phyloP scores from a whole-genome alignment of 2,888 invertebrate genomes.

The Melangyna quadrimaculata region DNA sequence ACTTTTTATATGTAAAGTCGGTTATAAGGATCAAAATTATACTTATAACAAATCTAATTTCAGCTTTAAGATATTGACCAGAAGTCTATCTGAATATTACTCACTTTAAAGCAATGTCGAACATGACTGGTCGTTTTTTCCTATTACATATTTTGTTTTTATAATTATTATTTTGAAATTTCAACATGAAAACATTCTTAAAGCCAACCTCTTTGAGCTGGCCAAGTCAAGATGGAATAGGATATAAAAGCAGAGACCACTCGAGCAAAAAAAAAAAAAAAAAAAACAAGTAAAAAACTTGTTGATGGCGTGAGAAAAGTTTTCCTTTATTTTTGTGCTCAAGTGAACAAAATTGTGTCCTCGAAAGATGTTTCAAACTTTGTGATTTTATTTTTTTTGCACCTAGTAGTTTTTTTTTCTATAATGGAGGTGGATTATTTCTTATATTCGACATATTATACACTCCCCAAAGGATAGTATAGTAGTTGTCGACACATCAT shows the following conservation, averaged over 20 bases:
- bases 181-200: slow-evolving; percentile 34
- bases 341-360: slow-evolving; percentile 19
- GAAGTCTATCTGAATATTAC: neutral
- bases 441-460: slow-evolving; percentile 37
- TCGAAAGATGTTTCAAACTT: slow-evolving; percentile 7
- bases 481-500: slow-evolving; percentile 62
- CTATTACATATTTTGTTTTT: neutral
- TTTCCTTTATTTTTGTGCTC: slow-evolving; percentile 23
- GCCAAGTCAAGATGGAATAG: neutral
- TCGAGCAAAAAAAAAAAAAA: neutral
- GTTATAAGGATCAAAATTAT: too few relatives aligned
- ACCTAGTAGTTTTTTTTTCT: slow-evolving; percentile 26
- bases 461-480: slow-evolving; percentile 36
- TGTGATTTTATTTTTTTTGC: neutral
- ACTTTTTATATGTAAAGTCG: too few relatives aligned
- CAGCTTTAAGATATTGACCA: neutral
- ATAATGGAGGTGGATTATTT: slow-evolving; percentile 34
- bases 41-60: neutral
- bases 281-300: slow-evolving; percentile 29
- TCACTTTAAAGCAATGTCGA: neutral
- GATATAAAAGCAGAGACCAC: too few relatives aligned
- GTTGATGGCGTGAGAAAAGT: slow-evolving; percentile 44
- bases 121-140: neutral
- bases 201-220: neutral
- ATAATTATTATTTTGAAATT: slow-evolving; percentile 24